phyloP scores from a whole-genome alignment of 2,888 invertebrate genomes.

The Poecilus cupreus region DNA sequence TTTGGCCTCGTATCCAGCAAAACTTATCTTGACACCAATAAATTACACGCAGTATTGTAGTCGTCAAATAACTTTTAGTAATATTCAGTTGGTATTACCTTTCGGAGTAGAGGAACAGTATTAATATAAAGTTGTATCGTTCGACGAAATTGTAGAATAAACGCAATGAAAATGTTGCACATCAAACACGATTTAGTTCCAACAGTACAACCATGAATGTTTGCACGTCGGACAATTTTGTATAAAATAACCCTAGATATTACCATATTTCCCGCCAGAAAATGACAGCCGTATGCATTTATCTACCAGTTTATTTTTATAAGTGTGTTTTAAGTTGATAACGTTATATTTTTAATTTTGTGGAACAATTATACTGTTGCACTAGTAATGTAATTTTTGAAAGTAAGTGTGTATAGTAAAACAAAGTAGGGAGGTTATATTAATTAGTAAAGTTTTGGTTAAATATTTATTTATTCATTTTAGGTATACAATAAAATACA shows the following conservation, averaged over 20 bases:
- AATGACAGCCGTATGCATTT: slow-evolving; percentile 31
- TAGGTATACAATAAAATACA: background rate
- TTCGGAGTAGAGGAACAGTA: background rate
- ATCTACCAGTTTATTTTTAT: background rate
- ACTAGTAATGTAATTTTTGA: background rate
- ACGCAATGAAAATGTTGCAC: too few relatives aligned
- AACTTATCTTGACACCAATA: slow-evolving; percentile 20
- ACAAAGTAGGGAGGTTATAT: background rate
- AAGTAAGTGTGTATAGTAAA: background rate
- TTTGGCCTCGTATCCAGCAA: background rate
- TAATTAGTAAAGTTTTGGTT: background rate
- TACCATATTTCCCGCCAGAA: slow-evolving; percentile 31
- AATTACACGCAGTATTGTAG: slow-evolving; percentile 39
- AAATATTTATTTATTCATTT: background rate
- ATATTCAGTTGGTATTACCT: background rate
- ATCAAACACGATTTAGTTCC: background rate
- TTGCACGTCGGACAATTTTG: background rate
- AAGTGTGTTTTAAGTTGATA: slow-evolving; percentile 8
- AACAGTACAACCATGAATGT: background rate
- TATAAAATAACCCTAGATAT: slow-evolving; percentile 4
- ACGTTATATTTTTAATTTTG: background rate
- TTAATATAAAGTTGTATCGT: background rate
- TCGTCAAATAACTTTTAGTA: slow-evolving; percentile 6
- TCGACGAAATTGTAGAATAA: background rate
- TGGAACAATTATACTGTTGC: too few relatives aligned